phyloP scores from a whole-genome alignment of 2,113 vertebrate genomes.

The Sorex fumeus region DNA sequence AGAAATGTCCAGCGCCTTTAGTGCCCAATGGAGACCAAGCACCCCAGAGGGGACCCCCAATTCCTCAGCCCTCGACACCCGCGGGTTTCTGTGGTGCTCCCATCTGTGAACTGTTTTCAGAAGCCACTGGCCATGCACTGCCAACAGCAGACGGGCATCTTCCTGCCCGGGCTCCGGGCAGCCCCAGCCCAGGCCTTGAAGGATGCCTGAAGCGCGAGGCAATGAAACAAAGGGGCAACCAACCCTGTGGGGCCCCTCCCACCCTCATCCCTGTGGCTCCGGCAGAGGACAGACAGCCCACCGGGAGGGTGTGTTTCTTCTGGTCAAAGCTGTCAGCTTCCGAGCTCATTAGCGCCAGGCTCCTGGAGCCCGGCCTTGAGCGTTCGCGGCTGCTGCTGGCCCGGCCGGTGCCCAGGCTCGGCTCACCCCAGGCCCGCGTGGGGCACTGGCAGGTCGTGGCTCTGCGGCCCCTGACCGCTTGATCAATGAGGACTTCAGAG shows the following conservation, averaged over 20 bases:
- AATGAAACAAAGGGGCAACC: too few relatives aligned
- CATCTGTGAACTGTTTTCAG: not conserved
- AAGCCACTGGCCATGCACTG: not conserved
- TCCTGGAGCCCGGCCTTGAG: not conserved
- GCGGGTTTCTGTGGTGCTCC: not conserved
- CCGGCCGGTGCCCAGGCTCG: too few relatives aligned
- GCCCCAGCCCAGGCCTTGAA: not conserved
- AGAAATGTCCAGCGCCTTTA: not conserved
- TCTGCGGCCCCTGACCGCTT: slow-evolving; percentile 47
- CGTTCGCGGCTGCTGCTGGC: too few relatives aligned
- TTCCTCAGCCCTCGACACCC: not conserved
- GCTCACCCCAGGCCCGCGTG: not conserved
- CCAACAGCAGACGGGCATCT: not conserved
- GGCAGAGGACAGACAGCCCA: slow-evolving; percentile 21
- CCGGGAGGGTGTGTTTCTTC: not conserved
- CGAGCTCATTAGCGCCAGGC: slow-evolving; percentile 62
- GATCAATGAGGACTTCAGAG: slow-evolving; percentile 73
- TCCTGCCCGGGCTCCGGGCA: not conserved
- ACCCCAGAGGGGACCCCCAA: not conserved
- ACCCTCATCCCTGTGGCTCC: not conserved
- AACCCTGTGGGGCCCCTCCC: too few relatives aligned
- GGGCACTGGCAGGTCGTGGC: not conserved
- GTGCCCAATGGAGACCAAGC: not conserved
- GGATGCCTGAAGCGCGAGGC: not conserved
- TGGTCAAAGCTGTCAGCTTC: slow-evolving; percentile 57